phyloP scores from a whole-genome alignment of 2,113 vertebrate genomes.

The Strix aluco region DNA sequence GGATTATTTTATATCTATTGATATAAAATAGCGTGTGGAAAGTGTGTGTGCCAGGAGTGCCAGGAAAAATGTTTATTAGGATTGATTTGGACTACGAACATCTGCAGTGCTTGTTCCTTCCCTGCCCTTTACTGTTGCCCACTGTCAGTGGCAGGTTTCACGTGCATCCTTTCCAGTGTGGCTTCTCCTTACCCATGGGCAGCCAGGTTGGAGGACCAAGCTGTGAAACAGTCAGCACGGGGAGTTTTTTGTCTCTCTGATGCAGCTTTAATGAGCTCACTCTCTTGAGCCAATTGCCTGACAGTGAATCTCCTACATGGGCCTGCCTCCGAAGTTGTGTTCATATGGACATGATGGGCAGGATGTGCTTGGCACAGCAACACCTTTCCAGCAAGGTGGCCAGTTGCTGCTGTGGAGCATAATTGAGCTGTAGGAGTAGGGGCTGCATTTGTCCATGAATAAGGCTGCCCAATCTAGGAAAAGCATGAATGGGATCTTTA shows the following conservation, averaged over 20 bases:
- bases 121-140: neutral
- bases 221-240: neutral
- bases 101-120: neutral
- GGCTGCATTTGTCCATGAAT: rapidly evolving
- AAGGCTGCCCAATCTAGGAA: neutral
- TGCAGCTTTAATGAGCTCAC: neutral
- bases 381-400: neutral
- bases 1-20: neutral
- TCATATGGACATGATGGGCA: neutral
- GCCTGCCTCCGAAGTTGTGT: neutral
- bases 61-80: neutral
- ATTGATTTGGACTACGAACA: neutral
- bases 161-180: rapidly evolving
- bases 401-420: neutral
- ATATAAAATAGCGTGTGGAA: no score
- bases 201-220: neutral
- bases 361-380: neutral
- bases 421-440: neutral
- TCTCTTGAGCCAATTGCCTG: neutral
- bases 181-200: neutral
- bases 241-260: neutral
- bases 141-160: neutral
- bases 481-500: neutral
- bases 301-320: neutral
- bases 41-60: neutral